Evolutionary conservation across 2,888 invertebrate genomes (phyloP).

Genomic region (Cylindroiulus punctatus): DNA sequence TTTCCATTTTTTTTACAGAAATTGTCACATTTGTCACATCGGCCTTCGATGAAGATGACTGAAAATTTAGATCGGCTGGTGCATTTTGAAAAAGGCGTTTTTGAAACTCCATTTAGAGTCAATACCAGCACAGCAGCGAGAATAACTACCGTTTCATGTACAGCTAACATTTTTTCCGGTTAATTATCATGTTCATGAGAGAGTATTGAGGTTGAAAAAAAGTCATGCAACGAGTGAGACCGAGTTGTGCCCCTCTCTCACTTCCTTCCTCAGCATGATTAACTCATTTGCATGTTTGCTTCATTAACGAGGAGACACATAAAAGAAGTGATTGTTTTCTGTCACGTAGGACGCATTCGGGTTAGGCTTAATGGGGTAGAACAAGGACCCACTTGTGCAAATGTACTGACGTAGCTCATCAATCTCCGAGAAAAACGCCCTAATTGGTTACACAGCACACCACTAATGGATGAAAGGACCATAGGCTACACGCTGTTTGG

Average conservation of each 20-base stretch:
- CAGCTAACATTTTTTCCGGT: too few species aligned
- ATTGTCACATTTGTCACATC: too few species aligned
- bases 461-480: slow-evolving; percentile 49
- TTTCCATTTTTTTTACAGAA: too few species aligned
- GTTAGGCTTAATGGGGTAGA: slow-evolving; percentile 50
- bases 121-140: too few species aligned
- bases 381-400: slow-evolving; percentile 42
- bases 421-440: slow-evolving; percentile 21
- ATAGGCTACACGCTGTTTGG: neutral
- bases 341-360: slow-evolving; percentile 43
- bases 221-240: too few species aligned
- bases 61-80: too few species aligned
- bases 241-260: neutral
- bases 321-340: slow-evolving; percentile 48
- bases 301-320: slow-evolving; percentile 30
- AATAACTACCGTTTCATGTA: too few species aligned
- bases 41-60: too few species aligned
- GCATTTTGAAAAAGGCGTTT: too few species aligned
- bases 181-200: neutral
- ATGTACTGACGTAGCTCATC: slow-evolving; percentile 25
- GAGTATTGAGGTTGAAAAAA: too few species aligned
- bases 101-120: too few species aligned
- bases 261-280: slow-evolving; percentile 49
- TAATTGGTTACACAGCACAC: neutral
- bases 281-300: slow-evolving; percentile 51